These are phyloP conservation scores for Cantharis rustica DNA, from an alignment of 2,888 invertebrate genomes.

Conservation along the genomic window DNA sequence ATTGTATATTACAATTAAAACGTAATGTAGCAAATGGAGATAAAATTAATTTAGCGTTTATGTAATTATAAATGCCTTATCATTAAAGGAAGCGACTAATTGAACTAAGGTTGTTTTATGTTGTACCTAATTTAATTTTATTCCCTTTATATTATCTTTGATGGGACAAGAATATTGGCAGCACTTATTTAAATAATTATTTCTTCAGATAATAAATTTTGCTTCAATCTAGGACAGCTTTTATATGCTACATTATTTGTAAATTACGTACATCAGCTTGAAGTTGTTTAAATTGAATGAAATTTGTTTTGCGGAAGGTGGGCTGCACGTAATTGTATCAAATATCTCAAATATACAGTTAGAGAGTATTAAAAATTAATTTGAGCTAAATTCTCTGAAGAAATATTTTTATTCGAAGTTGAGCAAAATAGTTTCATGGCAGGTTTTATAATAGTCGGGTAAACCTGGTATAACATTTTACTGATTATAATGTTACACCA, in stretches of 20 bases:
- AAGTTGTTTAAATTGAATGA: not conserved
- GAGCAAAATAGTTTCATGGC: too few species aligned
- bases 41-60: constrained; percentile 9
- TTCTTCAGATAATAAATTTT: not conserved
- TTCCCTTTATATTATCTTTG: not conserved
- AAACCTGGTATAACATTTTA: too few species aligned
- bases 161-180: not conserved
- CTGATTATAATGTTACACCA: too few species aligned
- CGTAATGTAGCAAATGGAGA: not conserved
- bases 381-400: too few species aligned
- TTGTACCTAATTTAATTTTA: not conserved
- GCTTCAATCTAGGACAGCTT: not conserved
- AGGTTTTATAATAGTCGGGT: too few species aligned
- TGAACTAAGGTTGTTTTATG: not conserved
- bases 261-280: not conserved
- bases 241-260: not conserved
- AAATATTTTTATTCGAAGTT: too few species aligned
- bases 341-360: too few species aligned
- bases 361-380: too few species aligned
- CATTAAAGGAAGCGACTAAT: not conserved
- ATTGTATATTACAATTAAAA: constrained; percentile 2
- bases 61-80: constrained; percentile 10
- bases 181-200: not conserved
- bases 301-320: not conserved
- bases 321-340: not conserved